phyloP scores from a whole-genome alignment of 2,888 invertebrate genomes.

The Lasius fuliginosus region DNA sequence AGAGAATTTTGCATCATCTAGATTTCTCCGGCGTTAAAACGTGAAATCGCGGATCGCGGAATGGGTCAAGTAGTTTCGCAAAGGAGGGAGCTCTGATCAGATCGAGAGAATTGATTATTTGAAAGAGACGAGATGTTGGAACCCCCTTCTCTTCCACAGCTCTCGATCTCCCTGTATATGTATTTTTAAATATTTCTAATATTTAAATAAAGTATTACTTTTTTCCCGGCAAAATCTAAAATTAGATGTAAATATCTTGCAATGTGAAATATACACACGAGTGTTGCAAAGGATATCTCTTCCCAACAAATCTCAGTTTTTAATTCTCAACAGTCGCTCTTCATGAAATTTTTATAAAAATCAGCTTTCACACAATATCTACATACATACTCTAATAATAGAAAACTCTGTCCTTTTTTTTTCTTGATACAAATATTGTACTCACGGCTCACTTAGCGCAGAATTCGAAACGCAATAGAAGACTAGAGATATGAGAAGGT shows the following conservation, averaged over 20 bases:
- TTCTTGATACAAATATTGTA: not conserved
- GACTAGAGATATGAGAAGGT: not conserved
- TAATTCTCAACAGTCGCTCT: not conserved
- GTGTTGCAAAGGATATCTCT: not conserved
- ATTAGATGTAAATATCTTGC: not conserved
- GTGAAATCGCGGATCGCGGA: slow-evolving; percentile 1
- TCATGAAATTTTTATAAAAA: not conserved
- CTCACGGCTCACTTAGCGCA: slow-evolving; percentile 18
- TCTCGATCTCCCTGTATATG: not conserved
- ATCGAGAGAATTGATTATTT: not conserved
- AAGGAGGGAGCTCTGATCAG: not conserved
- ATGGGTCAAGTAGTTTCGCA: not conserved
- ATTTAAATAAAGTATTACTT: not conserved
- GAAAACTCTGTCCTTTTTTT: not conserved
- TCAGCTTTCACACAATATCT: not conserved
- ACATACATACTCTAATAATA: not conserved
- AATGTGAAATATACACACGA: not conserved
- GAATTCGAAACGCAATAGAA: slow-evolving; percentile 9
- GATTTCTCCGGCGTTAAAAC: not conserved
- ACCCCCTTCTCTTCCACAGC: not conserved
- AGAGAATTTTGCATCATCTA: slow-evolving; percentile 4
- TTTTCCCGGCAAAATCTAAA: not conserved
- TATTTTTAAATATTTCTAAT: not conserved
- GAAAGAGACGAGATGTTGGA: not conserved
- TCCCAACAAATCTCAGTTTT: not conserved